Base-by-base conservation (phyloP, 2,113 vertebrate species). In the Microcebus tavaratra region DNA sequence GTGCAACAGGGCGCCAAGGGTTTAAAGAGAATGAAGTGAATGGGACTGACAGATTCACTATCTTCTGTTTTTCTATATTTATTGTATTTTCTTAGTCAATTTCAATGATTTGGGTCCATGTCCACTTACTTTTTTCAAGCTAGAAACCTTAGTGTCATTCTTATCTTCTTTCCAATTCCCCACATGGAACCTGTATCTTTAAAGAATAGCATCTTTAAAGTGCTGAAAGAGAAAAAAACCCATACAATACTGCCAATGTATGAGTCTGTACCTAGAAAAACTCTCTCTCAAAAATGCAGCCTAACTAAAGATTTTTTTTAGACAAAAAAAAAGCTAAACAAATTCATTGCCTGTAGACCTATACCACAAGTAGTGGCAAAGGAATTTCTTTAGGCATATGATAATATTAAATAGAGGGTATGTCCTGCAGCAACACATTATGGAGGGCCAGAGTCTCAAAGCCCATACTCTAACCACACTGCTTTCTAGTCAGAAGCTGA, bases 171-270 rank as follows among this genome's bases (percentile, higher is more conserved):
- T 86, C 50, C 83, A n/a, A 23, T 59, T 5, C 5, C 13, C 34
- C 6, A 57, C 6, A 18, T 13, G 86, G 25, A 83, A 84, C 13
- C 5, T 86, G 8, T 2, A 34, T 63, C n/a, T 48, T 55, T 50
- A 89, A 53, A 90, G 36, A n/a, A 89, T 14, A 84, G 8, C 45
- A 57, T 78, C 45, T 88, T 88, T 79, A 70, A 82, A 82, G 23
- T 17, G 48, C 18, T 61, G 50, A 45, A 67, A 36, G 31, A 63
- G 17, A 18, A 55, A 85, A 93, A 55, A 10, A 6, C 14, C 10
- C 8, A 36, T 20, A 17, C 25, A 65, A 9, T 1, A 18, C 20
- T 82, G 14, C 34, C 36, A 70, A 20, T 87, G 12, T 53, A 23
- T 21, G 53, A 90, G 65, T 78, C 10, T 21, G 8, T 75, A 50